Conservation (phyloP, 2,888 invertebrate genomes). For the Disparrhopalites patrizii region DNA sequence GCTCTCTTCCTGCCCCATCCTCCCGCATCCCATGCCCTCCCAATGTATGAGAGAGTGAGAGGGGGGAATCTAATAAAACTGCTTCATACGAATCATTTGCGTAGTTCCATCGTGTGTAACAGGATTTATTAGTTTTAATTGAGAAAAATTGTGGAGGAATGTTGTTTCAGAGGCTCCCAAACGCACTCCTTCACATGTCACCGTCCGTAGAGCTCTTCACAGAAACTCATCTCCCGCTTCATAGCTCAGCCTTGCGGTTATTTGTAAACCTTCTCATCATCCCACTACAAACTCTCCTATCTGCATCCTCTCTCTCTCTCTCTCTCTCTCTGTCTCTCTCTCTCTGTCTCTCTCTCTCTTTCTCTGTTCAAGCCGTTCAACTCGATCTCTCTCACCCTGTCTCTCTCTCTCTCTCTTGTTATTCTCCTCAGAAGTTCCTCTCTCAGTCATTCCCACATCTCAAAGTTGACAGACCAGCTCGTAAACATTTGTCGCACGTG, state of each 20-base stretch:
- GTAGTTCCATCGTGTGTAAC: no score
- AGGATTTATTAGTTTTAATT: no score
- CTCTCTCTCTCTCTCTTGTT: not conserved
- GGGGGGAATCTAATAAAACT: no score
- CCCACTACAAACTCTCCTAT: not conserved
- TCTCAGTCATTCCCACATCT: slow-evolving; percentile 15
- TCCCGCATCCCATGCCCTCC: no score
- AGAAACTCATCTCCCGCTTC: no score
- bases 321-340: not conserved
- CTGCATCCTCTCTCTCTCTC: not conserved
- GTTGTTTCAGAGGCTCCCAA: not conserved
- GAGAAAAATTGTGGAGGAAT: no score
- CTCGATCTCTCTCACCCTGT: not conserved
- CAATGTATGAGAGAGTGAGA: no score
- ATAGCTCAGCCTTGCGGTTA: no score
- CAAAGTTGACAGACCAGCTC: slow-evolving; percentile 27
- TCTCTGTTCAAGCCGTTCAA: not conserved
- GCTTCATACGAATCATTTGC: no score
- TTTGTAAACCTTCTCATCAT: not conserved
- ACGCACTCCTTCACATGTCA: no score
- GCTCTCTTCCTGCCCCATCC: no score
- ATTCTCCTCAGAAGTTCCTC: slow-evolving; percentile 2
- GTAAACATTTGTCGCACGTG: slow-evolving; percentile 20
- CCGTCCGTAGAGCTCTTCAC: no score
- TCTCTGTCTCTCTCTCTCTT: not conserved